A percentile compares a stretch with the other conserved stretches of the same genome.
These are phyloP conservation scores for Limonius californicus DNA, from an alignment of 1,140 invertebrate genomes.

Conservation along the genomic window DNA sequence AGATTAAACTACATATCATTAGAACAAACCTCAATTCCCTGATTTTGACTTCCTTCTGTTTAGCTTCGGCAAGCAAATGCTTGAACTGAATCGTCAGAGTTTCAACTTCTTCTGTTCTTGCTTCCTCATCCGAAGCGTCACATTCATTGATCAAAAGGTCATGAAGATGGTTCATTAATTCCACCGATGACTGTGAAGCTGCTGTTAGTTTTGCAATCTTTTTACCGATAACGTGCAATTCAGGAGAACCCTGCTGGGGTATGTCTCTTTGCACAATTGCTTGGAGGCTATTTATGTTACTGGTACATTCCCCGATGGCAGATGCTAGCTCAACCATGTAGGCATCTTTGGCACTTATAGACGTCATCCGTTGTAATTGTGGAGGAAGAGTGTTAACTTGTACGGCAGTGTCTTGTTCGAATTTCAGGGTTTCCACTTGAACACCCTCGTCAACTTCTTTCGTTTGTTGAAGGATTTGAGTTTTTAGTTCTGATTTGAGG, in stretches of 20 bases:
- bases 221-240: constrained; percentile 52
- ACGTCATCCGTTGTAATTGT: constrained; percentile 53
- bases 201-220: constrained; percentile 62
- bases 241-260: constrained; percentile 51
- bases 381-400: constrained; percentile 72
- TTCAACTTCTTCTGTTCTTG: constrained; percentile 62
- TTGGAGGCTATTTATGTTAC: constrained; percentile 55
- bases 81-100: constrained; percentile 64
- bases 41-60: constrained; percentile 69
- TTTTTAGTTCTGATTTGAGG: constrained; percentile 50
- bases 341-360: constrained; percentile 73
- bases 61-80: constrained; percentile 63
- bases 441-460: constrained; percentile 56
- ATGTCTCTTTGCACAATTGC: constrained; percentile 51
- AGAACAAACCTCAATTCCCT: constrained; percentile 62
- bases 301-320: constrained; percentile 61
- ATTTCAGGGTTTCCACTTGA: constrained; percentile 70
- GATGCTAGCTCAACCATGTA: constrained; percentile 68
- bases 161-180: constrained; percentile 75
- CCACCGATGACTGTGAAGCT: constrained; percentile 67
- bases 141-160: constrained; percentile 69
- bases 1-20: not conserved
- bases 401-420: constrained; percentile 68
- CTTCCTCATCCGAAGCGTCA: constrained; percentile 61
- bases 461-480: constrained; percentile 37